These are phyloP conservation scores for Nemapogon koenigi DNA, from an alignment of 2,888 invertebrate genomes.

Conservation along the genomic window DNA sequence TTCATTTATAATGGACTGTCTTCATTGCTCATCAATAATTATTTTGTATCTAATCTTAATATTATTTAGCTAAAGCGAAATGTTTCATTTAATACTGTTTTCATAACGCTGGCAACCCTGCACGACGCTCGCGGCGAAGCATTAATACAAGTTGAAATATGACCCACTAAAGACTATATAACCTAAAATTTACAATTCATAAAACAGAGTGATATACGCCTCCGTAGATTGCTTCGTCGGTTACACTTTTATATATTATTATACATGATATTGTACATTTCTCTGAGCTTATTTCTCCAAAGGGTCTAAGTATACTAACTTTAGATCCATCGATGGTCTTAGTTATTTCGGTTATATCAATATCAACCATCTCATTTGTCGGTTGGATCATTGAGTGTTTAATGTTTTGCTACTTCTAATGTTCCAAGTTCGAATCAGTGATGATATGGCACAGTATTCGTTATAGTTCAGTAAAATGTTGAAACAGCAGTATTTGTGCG, in stretches of 20 bases:
- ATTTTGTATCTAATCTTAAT: neutral
- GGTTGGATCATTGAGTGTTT: too few relatives aligned
- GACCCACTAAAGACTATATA: conserved; percentile 59
- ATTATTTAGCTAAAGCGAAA: neutral
- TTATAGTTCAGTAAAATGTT: too few relatives aligned
- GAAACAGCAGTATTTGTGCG: too few relatives aligned
- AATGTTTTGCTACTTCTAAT: too few relatives aligned
- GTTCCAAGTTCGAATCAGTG: too few relatives aligned
- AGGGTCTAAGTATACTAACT: too few relatives aligned
- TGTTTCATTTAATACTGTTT: neutral
- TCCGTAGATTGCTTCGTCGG: conserved; percentile 13
- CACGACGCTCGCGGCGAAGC: conserved; percentile 25
- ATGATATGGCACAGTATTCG: too few relatives aligned
- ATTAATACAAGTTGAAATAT: conserved; percentile 55
- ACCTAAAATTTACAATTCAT: conserved; percentile 63
- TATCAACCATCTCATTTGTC: too few relatives aligned
- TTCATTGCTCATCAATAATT: neutral
- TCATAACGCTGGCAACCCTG: conserved; percentile 31
- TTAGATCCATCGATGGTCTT: too few relatives aligned
- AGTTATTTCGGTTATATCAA: too few relatives aligned
- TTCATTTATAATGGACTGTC: neutral
- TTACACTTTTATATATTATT: conserved; percentile 9
- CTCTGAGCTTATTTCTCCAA: too few relatives aligned
- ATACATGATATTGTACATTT: too few relatives aligned
- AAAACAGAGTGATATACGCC: conserved; percentile 53